Percentiles rank a stretch among this genome's conserved stretches.
phyloP scores from a whole-genome alignment of 2,888 invertebrate genomes.

The Phaonia tiefii region DNA sequence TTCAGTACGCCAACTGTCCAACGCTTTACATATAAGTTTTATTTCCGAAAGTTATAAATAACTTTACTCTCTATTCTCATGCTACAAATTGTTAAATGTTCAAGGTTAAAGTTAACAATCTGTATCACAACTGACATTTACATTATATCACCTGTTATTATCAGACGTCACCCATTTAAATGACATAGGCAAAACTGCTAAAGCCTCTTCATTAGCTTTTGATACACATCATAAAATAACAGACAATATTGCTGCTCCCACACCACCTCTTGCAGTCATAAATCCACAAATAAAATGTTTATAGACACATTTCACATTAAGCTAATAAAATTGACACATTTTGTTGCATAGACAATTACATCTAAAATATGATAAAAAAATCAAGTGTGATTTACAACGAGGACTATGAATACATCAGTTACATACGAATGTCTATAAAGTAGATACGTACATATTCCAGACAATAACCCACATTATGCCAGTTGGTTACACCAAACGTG shows the following conservation, averaged over 20 bases:
- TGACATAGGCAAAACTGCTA: slow-evolving; percentile 16
- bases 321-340: slow-evolving; percentile 50
- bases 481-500: slow-evolving; percentile 44
- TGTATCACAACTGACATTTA: neutral
- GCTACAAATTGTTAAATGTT: too few relatives aligned
- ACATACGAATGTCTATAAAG: too few relatives aligned
- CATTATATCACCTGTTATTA: slow-evolving; percentile 5
- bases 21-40: too few relatives aligned
- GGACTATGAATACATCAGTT: too few relatives aligned
- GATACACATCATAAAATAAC: slow-evolving; percentile 44
- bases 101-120: neutral
- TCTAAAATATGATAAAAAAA: slow-evolving; percentile 51
- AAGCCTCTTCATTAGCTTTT: slow-evolving; percentile 45
- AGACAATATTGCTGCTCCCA: slow-evolving; percentile 24
- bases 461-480: too few relatives aligned
- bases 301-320: slow-evolving; percentile 8
- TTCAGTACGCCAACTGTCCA: too few relatives aligned
- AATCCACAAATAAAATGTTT: slow-evolving; percentile 52
- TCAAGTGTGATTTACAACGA: too few relatives aligned
- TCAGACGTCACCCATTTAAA: neutral
- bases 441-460: too few relatives aligned
- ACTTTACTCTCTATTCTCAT: too few relatives aligned
- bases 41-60: too few relatives aligned
- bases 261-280: slow-evolving; percentile 52
- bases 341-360: slow-evolving; percentile 49